Evolutionary conservation across 2,888 invertebrate genomes (phyloP).

Genomic region (Limnephilus lunatus): DNA sequence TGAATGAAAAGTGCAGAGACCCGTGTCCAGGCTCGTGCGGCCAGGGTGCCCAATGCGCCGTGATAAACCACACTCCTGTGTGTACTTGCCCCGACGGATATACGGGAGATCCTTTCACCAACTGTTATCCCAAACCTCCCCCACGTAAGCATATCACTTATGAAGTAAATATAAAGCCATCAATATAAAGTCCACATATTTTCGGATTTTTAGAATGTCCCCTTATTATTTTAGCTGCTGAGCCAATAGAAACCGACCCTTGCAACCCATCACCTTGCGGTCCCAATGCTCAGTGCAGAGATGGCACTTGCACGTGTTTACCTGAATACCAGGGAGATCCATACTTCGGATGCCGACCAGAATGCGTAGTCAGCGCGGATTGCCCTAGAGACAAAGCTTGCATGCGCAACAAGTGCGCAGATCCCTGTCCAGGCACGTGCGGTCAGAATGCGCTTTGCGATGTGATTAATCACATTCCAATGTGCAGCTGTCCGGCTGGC

Average conservation of each 20-base stretch:
- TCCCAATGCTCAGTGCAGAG: constrained; percentile 80
- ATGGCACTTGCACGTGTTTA: constrained; percentile 83
- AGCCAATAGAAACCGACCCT: constrained; percentile 74
- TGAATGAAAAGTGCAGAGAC: constrained; percentile 84
- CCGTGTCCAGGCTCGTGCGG: constrained; percentile 88
- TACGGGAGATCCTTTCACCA: constrained; percentile 78
- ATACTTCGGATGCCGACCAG: constrained; percentile 85
- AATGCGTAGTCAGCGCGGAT: constrained; percentile 86
- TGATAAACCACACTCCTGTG: constrained; percentile 83
- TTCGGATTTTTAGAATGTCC: constrained; percentile 49
- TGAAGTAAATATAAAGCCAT: not conserved
- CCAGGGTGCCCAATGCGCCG: constrained; percentile 79
- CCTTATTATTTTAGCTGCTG: constrained; percentile 48
- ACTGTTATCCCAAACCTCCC: constrained; percentile 75
- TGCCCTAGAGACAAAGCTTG: constrained; percentile 84
- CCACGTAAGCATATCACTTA: constrained; percentile 67
- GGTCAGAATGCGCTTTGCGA: constrained; percentile 79
- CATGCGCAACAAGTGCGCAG: constrained; percentile 83
- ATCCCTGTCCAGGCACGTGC: constrained; percentile 86
- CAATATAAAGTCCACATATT: constrained; percentile 65
- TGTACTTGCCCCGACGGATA: constrained; percentile 81
- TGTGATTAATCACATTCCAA: constrained; percentile 82
- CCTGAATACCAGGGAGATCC: constrained; percentile 87
- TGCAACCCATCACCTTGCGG: constrained; percentile 87
- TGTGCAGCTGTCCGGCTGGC: constrained; percentile 81